Evolutionary conservation across 2,888 invertebrate genomes (phyloP).

Genomic region (Gymnocheta viridis): DNA sequence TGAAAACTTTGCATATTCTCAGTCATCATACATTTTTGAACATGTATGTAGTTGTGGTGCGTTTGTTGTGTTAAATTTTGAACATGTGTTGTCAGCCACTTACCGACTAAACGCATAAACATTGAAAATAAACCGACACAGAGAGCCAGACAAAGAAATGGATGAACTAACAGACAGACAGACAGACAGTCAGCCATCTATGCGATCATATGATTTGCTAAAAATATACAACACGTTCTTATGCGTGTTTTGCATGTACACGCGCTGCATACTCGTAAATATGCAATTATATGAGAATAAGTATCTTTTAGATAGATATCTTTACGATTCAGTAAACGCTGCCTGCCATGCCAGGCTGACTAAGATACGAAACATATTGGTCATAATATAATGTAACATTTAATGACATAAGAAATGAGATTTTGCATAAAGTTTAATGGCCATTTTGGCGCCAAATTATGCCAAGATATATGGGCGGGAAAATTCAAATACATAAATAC

Average conservation of each 20-base stretch:
- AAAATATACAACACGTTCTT: conserved; percentile 41
- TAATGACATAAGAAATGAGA: conserved; percentile 57
- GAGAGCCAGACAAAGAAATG: neutral
- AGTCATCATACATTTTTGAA: conserved; percentile 1
- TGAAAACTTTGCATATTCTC: conserved; percentile 22
- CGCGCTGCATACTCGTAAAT: conserved; percentile 16
- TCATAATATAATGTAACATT: conserved; percentile 61
- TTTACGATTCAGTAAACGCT: conserved; percentile 60
- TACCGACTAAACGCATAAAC: conserved; percentile 60
- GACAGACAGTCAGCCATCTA: neutral
- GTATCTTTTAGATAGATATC: conserved; percentile 57
- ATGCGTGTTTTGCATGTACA: conserved; percentile 37
- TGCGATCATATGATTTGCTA: conserved; percentile 48
- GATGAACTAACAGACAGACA: neutral
- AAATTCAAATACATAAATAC: too few relatives aligned
- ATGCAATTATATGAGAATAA: conserved; percentile 30
- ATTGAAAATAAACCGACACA: conserved; percentile 35
- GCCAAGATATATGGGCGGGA: conserved; percentile 48
- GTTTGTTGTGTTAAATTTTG: conserved; percentile 39
- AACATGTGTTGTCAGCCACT: conserved; percentile 69
- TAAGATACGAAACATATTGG: conserved; percentile 51
- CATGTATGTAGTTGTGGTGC: conserved; percentile 4
- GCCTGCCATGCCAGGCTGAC: conserved; percentile 37
- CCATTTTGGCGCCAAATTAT: conserved; percentile 63
- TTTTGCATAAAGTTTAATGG: conserved; percentile 64